Conservation (phyloP, 2,113 vertebrate genomes). For the Solenodon paradoxus region DNA sequence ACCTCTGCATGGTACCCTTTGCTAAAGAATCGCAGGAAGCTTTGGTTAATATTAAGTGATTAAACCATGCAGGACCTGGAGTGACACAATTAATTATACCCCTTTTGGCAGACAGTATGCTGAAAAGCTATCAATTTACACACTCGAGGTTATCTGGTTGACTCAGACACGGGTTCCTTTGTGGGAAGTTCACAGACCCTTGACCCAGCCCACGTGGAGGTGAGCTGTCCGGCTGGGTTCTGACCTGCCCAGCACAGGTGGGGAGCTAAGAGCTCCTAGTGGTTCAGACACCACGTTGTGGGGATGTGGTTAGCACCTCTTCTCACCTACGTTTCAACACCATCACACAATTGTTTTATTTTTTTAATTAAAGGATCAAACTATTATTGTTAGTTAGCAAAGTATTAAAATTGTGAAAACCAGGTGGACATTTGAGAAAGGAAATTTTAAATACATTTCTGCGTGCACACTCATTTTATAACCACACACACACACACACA, state of each 20-base stretch:
- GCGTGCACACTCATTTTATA: not conserved
- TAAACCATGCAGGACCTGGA: conserved; percentile 29
- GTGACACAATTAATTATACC: conserved; percentile 54
- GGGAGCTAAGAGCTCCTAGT: no score
- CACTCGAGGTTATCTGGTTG: not conserved
- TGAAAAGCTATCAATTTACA: conserved; percentile 6
- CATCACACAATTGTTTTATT: no score
- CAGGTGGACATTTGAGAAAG: not conserved
- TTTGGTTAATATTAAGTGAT: conserved; percentile 40
- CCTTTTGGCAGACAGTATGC: not conserved
- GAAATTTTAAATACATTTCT: not conserved
- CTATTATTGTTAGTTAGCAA: not conserved
- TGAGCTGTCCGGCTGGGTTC: not conserved
- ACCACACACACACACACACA: not conserved
- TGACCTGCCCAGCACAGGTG: no score
- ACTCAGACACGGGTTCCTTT: no score
- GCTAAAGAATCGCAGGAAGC: conserved; percentile 1
- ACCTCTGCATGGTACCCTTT: not conserved
- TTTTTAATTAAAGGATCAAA: not conserved
- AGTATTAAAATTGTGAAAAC: not conserved
- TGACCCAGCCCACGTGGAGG: not conserved
- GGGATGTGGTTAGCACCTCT: not conserved
- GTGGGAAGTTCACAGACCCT: no score
- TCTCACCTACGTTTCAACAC: not conserved
- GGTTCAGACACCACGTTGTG: no score